Evolutionary conservation across 2,797 vertebrate genomes (phyloP).

Genomic region (Pipistrellus pygmaeus): DNA sequence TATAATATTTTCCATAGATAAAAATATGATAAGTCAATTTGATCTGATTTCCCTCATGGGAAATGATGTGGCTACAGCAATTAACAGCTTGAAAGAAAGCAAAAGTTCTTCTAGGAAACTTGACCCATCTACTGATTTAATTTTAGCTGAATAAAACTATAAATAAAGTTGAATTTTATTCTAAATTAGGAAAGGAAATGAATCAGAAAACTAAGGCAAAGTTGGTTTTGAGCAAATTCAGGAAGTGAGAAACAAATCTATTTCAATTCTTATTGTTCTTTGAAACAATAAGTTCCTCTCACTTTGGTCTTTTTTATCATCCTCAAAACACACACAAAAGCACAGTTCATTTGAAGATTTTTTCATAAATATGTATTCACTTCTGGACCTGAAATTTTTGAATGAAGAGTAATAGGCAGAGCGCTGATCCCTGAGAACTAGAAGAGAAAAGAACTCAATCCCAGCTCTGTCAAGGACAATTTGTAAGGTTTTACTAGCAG

Average conservation of each 20-base stretch:
- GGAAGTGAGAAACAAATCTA: slow-evolving; percentile 67
- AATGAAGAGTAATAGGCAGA: background rate
- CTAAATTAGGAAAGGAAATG: slow-evolving; percentile 76
- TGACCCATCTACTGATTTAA: slow-evolving; percentile 53
- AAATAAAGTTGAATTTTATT: slow-evolving; percentile 64
- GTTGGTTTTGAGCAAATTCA: slow-evolving; percentile 56
- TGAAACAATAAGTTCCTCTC: slow-evolving; percentile 77
- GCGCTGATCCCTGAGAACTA: background rate
- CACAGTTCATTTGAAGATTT: background rate
- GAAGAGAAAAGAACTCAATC: background rate
- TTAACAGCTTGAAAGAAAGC: background rate
- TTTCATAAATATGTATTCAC: background rate
- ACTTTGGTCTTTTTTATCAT: background rate
- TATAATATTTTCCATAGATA: background rate
- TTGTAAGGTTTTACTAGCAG: slow-evolving; percentile 36
- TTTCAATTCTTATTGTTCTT: slow-evolving; percentile 77
- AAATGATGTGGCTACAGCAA: background rate
- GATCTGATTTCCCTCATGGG: background rate
- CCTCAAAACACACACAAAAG: background rate
- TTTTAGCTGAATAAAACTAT: slow-evolving; percentile 76
- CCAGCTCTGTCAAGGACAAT: background rate
- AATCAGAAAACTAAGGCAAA: slow-evolving; percentile 72
- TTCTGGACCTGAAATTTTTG: background rate
- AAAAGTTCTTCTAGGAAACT: background rate
- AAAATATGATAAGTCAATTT: background rate